Base-by-base conservation (phyloP, 2,888 invertebrate genomes). In the Eremobia ochroleuca region DNA sequence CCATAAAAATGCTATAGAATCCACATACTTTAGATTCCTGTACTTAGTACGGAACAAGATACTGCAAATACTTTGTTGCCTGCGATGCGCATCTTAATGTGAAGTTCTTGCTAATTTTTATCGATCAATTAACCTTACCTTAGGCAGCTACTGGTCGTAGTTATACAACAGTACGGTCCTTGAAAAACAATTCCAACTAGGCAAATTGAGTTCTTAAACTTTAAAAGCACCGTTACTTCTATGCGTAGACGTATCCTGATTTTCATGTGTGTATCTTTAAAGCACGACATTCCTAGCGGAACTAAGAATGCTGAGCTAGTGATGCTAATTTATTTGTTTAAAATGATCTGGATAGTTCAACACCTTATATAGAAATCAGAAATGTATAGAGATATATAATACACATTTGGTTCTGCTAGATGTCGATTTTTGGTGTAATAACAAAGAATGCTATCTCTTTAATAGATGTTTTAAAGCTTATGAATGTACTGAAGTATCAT, bases 81-180 rank as follows among this genome's bases (percentile, higher is more conserved):
- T 72, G 58, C 65, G 62, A 55, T 83, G 69, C 70, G 74, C 79
- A 86, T 84, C 66, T 83, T 75, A 75, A 86, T 84, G 84, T 21
- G 71, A 73, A 9, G 40, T 83, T 86, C 83, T 86, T 86, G 85
- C 81, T 65, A 85, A 80, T 87, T 87, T 82, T 87, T 76, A 86
- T 87, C 81, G 61, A 87, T 85, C 73, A 85, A 87, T 85, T 85
- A 84, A 85, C 81, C 75, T 49, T 31, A 34, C 65, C 69, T 78
- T 79, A 65, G 71, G 40, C 43, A 78, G 71, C 25, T 68, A 58
- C 73, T 58, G 64, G 68, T 62, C 31, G 31, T 68, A 59, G 37
- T 49, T 61, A 28, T 9, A 34, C 58, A 1, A 25, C 34, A 52
- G 31, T 58, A 58, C 4, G 55, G 28, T 37, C 58, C 58, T 78